These are phyloP conservation scores for Nothoprocta perdicaria DNA, from an alignment of 2,113 vertebrate species.

Conservation along the genomic window DNA sequence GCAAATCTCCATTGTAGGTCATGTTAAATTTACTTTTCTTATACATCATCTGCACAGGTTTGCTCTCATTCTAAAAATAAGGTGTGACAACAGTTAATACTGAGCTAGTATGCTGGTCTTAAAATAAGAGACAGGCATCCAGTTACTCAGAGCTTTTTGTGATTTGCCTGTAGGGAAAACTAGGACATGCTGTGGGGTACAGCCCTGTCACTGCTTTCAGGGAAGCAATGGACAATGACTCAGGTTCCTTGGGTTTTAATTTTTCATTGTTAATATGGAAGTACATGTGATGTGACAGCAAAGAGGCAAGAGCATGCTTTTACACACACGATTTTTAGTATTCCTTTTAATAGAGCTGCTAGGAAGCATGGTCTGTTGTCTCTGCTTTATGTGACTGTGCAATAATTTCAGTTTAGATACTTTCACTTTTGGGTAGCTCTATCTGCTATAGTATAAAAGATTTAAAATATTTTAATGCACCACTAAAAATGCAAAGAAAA, in stretches of 20 bases:
- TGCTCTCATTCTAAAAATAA: slow-evolving; percentile 75
- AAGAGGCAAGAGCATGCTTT: not conserved
- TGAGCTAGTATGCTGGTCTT: not conserved
- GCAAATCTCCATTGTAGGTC: slow-evolving; percentile 69
- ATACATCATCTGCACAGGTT: slow-evolving; percentile 87
- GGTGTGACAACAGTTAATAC: not conserved
- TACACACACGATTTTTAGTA: not conserved
- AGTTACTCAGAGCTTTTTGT: not conserved
- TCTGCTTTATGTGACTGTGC: not conserved
- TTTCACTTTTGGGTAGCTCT: not conserved
- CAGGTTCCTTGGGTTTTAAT: not conserved
- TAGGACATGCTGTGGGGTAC: not conserved
- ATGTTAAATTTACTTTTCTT: slow-evolving; percentile 70
- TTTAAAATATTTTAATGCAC: not conserved
- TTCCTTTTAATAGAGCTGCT: not conserved
- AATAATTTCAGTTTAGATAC: not conserved
- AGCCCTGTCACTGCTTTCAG: not conserved
- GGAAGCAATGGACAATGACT: not conserved
- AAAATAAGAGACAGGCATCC: fast-evolving
- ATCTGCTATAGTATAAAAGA: not conserved
- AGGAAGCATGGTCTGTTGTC: not conserved
- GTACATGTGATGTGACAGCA: not conserved
- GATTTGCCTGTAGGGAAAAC: not conserved
- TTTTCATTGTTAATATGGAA: not conserved
- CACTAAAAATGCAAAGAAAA: not conserved